phyloP scores from a whole-genome alignment of 2,888 invertebrate genomes.

The Synanthedon myopaeformis region DNA sequence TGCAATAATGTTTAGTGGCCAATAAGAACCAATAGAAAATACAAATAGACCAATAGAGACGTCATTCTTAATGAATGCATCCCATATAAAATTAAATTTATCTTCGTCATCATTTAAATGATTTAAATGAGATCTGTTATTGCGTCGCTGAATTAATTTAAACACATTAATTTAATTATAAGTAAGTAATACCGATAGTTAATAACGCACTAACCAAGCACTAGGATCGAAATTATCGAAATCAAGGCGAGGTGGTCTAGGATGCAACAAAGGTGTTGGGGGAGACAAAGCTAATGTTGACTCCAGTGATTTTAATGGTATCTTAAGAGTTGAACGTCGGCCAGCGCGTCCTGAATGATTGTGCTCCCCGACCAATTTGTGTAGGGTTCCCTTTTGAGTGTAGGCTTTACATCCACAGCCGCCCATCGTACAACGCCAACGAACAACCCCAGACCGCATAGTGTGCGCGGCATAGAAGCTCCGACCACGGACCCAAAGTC shows the following conservation, averaged over 20 bases:
- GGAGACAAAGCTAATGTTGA: slow-evolving; percentile 18
- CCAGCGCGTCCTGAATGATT: slow-evolving; percentile 55
- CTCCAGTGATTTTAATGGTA: slow-evolving; percentile 8
- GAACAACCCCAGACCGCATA: slow-evolving; percentile 61
- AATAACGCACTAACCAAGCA: slow-evolving; percentile 56
- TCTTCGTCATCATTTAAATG: too few species aligned
- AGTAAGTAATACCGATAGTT: slow-evolving; percentile 5
- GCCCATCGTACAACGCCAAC: slow-evolving; percentile 65
- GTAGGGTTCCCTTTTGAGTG: slow-evolving; percentile 55
- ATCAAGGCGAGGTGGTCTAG: slow-evolving; percentile 42
- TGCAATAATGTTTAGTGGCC: too few species aligned
- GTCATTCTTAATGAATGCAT: too few species aligned
- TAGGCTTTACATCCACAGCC: slow-evolving; percentile 64
- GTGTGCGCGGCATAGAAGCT: slow-evolving; percentile 65
- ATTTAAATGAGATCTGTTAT: too few species aligned
- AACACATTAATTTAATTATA: not conserved
- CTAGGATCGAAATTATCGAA: slow-evolving; percentile 56
- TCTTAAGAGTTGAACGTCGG: slow-evolving; percentile 26
- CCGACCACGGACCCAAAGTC: slow-evolving; percentile 60
- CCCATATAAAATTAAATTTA: too few species aligned
- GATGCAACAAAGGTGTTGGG: slow-evolving; percentile 39
- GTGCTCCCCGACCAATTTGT: slow-evolving; percentile 60
- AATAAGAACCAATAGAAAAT: too few species aligned
- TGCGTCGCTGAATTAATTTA: not conserved
- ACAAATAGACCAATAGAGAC: too few species aligned